Base-by-base conservation (phyloP, 2,797 vertebrate species). In the Neostethus bicornis region DNA sequence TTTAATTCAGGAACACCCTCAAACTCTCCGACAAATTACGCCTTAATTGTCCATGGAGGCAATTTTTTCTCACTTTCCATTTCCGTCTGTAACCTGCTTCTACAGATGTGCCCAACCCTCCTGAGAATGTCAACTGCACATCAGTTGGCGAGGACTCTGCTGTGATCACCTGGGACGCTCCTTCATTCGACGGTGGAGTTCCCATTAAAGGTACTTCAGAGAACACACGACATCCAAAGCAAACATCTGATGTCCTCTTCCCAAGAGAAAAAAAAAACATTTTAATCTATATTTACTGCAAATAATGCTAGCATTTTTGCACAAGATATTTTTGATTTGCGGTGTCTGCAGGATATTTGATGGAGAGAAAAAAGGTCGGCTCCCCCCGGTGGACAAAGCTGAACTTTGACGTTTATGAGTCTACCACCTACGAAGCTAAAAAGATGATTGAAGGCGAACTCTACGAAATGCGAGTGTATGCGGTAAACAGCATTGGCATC, bases 401-500 rank as follows among this genome's bases (percentile, higher is more conserved):
- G 57, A 96, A 96, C 85, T 96, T 96, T 20, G 95, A 96, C 25
- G 90, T 93, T 7, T 91, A 85, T 2, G 87, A 92, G 20, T 90
- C 87, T 6, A 91, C 85, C 1, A 89, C 90, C 0, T 96, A 94
- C 0, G 93, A 95, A 65, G 92, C 93, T 10, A 94, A 92, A 81
- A 94, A 89, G 80, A 96, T 96, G 95, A 94, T 96, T 2, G 95
- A 97, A 81, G 95, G 95, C 0, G 64, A 95, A 0, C 75, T 94
- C 2, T 96, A 97, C 1, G 95, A 97, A 88, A 96, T 97, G 92
- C 89, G 94, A 12, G 94, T 96, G 57, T 96, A 92, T 8, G 93
- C 95, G 0, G 93, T 95, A 81, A 96, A 97, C 0, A 72, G 87
- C 76, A 95, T 96, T 0, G 95, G 95, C 0, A 48, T 94, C 59